These are phyloP conservation scores for Lota lota DNA, from an alignment of 2,113 vertebrate genomes.

Conservation along the genomic window DNA sequence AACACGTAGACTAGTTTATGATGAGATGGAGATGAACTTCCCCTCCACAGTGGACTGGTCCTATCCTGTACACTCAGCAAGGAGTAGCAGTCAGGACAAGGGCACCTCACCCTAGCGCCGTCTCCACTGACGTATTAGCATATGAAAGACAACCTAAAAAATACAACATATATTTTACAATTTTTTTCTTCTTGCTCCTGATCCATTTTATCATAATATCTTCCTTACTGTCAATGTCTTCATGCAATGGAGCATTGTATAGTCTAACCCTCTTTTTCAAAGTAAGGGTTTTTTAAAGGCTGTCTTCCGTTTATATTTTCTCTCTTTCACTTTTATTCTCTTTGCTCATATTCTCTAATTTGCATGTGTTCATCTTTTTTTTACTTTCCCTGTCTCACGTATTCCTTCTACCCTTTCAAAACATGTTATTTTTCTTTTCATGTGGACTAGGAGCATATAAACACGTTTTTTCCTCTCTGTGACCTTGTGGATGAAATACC, in stretches of 20 bases:
- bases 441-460: constrained; percentile 34
- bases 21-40: too few relatives aligned
- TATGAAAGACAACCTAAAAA: too few relatives aligned
- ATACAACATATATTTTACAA: too few relatives aligned
- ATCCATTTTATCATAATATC: not conserved
- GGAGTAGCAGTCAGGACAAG: too few relatives aligned
- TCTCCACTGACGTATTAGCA: too few relatives aligned
- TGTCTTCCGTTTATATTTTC: not conserved
- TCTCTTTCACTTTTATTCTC: not conserved
- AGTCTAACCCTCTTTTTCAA: too few relatives aligned
- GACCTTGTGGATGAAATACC: constrained; percentile 56
- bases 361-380: not conserved
- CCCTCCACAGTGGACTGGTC: too few relatives aligned
- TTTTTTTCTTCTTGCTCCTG: not conserved
- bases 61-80: too few relatives aligned
- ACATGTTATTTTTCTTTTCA: constrained; percentile 18
- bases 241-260: too few relatives aligned
- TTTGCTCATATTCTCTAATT: not conserved
- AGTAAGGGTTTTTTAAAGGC: not conserved
- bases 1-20: too few relatives aligned
- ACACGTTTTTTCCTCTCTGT: constrained; percentile 10
- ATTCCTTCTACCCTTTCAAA: constrained; percentile 29
- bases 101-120: too few relatives aligned
- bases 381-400: not conserved
- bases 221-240: not conserved